Evolutionary conservation across 2,113 vertebrate genomes (phyloP).

Genomic region (Mus pahari): DNA sequence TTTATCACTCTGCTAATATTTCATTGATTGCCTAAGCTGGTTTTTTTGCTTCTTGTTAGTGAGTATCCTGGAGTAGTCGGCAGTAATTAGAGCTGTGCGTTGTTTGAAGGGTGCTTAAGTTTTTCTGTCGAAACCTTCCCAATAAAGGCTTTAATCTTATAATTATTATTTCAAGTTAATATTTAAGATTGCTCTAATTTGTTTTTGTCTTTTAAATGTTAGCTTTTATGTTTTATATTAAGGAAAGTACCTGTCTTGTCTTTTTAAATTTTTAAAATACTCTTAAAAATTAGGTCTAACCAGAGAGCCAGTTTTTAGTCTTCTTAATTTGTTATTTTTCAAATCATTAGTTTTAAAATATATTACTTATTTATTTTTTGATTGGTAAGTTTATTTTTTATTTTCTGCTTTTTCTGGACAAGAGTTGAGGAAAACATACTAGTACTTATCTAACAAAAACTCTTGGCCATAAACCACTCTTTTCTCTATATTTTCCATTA

Average conservation of each 20-base stretch:
- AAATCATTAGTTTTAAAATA: neutral
- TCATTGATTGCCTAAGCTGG: constrained; percentile 22
- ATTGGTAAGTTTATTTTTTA: neutral
- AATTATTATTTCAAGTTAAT: neutral
- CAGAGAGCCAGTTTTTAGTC: neutral
- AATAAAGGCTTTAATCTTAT: neutral
- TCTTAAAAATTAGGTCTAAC: neutral
- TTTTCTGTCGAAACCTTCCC: constrained; percentile 38
- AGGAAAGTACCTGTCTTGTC: constrained; percentile 10
- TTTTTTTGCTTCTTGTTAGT: neutral
- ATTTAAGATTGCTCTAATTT: constrained; percentile 32
- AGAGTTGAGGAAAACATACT: neutral
- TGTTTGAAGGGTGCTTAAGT: constrained; percentile 32
- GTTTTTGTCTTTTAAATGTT: neutral
- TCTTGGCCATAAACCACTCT: neutral
- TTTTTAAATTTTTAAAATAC: constrained; percentile 30
- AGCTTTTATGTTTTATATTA: constrained; percentile 37
- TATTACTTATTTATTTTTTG: neutral
- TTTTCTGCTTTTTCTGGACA: neutral
- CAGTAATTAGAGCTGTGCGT: neutral
- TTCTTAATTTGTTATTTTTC: neutral
- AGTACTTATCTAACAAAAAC: neutral
- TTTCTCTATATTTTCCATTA: constrained; percentile 11
- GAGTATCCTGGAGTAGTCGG: neutral
- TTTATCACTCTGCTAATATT: neutral